These are phyloP conservation scores for Monodelphis domestica DNA, from an alignment of 2,797 vertebrate genomes.

Conservation along the genomic window DNA sequence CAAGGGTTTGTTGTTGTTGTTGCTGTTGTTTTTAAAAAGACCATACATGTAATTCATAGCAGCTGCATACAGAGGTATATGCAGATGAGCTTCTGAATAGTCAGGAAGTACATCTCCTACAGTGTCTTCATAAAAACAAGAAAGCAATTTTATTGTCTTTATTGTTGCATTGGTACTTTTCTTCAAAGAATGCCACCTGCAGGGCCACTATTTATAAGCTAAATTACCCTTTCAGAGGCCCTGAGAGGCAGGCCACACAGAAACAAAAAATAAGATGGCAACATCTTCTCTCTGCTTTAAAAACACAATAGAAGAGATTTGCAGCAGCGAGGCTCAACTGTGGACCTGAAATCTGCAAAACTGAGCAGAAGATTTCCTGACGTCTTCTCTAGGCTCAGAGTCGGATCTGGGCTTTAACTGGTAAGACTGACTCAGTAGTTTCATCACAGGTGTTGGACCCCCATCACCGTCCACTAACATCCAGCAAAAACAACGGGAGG, in stretches of 20 bases:
- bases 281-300: conserved; percentile 42
- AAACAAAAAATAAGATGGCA: conserved; percentile 17
- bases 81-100: not conserved
- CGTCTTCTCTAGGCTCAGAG: not conserved
- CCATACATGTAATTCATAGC: not conserved
- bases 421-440: not conserved
- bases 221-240: conserved; percentile 16
- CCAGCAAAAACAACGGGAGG: not conserved
- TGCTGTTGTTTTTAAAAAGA: not conserved
- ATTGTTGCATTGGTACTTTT: conserved; percentile 15
- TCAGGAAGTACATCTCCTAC: not conserved
- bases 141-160: not conserved
- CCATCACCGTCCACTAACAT: not conserved
- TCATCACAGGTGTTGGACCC: not conserved
- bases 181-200: conserved; percentile 46
- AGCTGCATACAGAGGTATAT: not conserved
- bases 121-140: not conserved
- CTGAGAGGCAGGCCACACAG: conserved; percentile 7
- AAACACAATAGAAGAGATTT: not conserved
- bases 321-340: not conserved
- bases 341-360: not conserved
- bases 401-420: not conserved
- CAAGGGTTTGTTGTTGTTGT: too few species aligned
- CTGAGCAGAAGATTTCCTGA: not conserved
- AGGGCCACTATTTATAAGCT: conserved; percentile 8